These are phyloP conservation scores for Oncorhynchus gorbuscha DNA, from an alignment of 2,113 vertebrate genomes.

Conservation along the genomic window DNA sequence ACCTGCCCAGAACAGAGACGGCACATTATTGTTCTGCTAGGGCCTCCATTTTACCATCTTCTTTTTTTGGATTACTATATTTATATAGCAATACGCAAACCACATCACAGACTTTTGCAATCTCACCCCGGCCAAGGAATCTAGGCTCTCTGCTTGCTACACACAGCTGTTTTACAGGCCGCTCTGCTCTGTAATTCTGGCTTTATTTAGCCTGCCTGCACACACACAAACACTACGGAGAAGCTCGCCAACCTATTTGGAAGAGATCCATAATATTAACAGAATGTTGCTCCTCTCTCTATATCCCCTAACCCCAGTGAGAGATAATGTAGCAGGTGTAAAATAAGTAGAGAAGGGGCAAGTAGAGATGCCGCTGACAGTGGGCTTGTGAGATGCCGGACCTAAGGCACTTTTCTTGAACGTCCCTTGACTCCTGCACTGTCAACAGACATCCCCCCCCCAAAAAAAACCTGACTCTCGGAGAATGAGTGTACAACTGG, in stretches of 20 bases:
- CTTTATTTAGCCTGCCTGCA: conserved; percentile 21
- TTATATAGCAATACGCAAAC: not conserved
- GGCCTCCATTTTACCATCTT: too few relatives aligned
- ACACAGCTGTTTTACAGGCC: conserved; percentile 18
- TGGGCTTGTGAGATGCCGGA: too few relatives aligned
- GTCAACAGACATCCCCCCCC: too few relatives aligned
- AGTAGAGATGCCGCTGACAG: too few relatives aligned
- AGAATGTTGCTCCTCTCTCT: not conserved
- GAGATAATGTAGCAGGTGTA: not conserved
- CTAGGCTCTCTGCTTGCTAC: conserved; percentile 3
- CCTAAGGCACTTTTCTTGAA: too few relatives aligned
- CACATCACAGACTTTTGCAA: not conserved
- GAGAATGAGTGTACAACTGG: too few relatives aligned
- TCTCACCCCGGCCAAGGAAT: conserved; percentile 8
- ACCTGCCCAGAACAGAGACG: too few relatives aligned
- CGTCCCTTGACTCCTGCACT: too few relatives aligned
- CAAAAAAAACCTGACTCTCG: too few relatives aligned
- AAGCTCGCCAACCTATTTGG: conserved; percentile 5
- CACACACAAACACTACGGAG: not conserved
- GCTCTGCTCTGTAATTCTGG: not conserved
- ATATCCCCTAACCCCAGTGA: not conserved
- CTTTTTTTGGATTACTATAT: too few relatives aligned
- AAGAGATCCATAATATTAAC: conserved; percentile 20
- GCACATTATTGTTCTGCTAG: too few relatives aligned
- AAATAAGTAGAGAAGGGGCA: too few relatives aligned